Conservation (phyloP, 2,797 vertebrate species). For the Stomatorhinus walkeri region DNA sequence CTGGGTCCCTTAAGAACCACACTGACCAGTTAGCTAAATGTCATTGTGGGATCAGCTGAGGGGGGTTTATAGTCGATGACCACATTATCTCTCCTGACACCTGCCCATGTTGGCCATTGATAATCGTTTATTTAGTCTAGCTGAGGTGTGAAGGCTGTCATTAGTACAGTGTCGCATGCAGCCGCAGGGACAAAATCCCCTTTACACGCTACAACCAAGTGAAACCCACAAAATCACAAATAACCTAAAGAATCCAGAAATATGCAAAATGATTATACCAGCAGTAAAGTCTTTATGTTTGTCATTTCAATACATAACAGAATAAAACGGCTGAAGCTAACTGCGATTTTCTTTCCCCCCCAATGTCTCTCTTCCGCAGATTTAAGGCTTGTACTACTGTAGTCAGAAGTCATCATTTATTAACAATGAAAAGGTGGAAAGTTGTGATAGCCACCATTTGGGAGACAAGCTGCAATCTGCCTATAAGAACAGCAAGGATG, state of each 20-base stretch:
- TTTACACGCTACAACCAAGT: neutral
- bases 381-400: conserved; percentile 14
- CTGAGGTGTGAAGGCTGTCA: neutral
- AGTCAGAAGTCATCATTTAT: conserved; percentile 12
- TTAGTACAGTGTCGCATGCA: neutral
- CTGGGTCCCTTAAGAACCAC: neutral
- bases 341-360: neutral
- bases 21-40: neutral
- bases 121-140: neutral
- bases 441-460: neutral
- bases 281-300: neutral
- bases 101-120: neutral
- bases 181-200: neutral
- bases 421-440: conserved; percentile 16
- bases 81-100: neutral
- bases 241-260: neutral
- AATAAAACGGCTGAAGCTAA: neutral
- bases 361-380: conserved; percentile 12
- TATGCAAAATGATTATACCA: neutral
- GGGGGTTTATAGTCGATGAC: neutral
- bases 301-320: neutral
- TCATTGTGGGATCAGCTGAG: neutral
- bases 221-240: neutral
- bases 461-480: neutral
- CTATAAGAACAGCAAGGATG: neutral